Base-by-base conservation (phyloP, 2,888 invertebrate genomes). In the Sesia apiformis region DNA sequence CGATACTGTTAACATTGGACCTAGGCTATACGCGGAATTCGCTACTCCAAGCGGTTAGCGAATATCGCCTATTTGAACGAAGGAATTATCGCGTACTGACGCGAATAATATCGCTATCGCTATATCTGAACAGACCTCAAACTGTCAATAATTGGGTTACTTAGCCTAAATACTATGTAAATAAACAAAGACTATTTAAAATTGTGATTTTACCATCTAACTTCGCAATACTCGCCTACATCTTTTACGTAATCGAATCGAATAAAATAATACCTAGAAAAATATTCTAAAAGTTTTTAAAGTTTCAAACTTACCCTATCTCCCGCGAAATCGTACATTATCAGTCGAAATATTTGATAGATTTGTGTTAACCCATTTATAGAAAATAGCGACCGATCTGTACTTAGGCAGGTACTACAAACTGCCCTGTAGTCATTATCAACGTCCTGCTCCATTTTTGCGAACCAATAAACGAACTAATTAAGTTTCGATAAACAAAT, bases 311-410 rank as follows among this genome's bases (percentile, higher is more conserved):
- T 83, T 60, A 88, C 88, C 58, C 77, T 66, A 55, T 85, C 84
- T 38, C 76, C 84, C 66, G 83, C 78, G 71, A 81, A 85, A 71
- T 88, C 87, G 57, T 76, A 84, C 80, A 86, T 83, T 7, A 89
- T 59, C 46, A 86, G 66, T 50, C 80, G 74, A 63, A 86, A 89
- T 58, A 85, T 70, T 75, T 85, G 74, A 63, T 74, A 73, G 3
- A 84, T 65, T 57, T 77, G 70, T 2, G 76, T 66, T 38, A 71
- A 58, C 39, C 68, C 75, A 69, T 74, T 76, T 58, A 88, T 64
- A 41, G 74, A 66, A 57, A 78, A 76, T 61, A 88, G 70, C 72
- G 82, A 74, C 7, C 88, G 74, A 54, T 85, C 84, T 0, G 72
- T 72, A 54, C 87, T 86, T n/a, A 88, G 61, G 57, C 88, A 88